Conservation (phyloP, 2,113 vertebrate genomes). For the Oncorhynchus nerka region DNA sequence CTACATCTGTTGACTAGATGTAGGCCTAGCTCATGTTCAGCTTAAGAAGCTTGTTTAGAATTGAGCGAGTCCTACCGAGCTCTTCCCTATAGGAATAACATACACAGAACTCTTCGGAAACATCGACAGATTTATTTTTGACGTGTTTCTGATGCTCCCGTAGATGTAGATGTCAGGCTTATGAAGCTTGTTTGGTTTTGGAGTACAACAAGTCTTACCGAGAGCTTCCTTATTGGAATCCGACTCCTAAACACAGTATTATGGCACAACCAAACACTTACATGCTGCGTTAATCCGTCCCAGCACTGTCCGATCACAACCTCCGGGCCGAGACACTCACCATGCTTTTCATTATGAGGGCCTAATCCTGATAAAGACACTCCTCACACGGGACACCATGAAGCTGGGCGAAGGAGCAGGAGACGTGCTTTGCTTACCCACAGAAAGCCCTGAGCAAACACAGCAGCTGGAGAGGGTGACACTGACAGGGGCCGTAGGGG, state of each 20-base stretch:
- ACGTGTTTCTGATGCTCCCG: background rate
- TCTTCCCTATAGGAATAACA: no score
- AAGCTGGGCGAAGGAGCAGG: conserved; percentile 28
- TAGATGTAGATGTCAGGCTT: conserved; percentile 7
- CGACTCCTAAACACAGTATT: conserved; percentile 37
- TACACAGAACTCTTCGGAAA: no score
- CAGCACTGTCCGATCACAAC: conserved; percentile 34
- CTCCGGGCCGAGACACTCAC: conserved; percentile 40
- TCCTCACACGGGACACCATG: conserved; percentile 28
- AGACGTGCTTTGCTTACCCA: conserved; percentile 43
- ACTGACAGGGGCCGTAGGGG: conserved; percentile 31
- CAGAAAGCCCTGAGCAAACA: conserved; percentile 50
- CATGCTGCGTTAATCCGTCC: conserved; percentile 54
- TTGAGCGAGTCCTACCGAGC: no score
- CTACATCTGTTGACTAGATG: no score
- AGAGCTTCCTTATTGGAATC: conserved; percentile 34
- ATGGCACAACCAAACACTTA: conserved; percentile 46
- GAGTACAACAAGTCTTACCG: background rate
- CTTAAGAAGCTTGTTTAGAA: no score
- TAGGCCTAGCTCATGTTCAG: no score
- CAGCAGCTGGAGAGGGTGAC: conserved; percentile 41
- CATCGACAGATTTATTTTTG: background rate
- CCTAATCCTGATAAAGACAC: conserved; percentile 58
- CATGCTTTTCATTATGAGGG: conserved; percentile 59
- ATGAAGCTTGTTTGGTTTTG: conserved; percentile 14